Percentiles rank a stretch among this genome's conserved stretches.
Conservation (phyloP, 2,797 vertebrate species). For the Lithobates sylvaticus region DNA sequence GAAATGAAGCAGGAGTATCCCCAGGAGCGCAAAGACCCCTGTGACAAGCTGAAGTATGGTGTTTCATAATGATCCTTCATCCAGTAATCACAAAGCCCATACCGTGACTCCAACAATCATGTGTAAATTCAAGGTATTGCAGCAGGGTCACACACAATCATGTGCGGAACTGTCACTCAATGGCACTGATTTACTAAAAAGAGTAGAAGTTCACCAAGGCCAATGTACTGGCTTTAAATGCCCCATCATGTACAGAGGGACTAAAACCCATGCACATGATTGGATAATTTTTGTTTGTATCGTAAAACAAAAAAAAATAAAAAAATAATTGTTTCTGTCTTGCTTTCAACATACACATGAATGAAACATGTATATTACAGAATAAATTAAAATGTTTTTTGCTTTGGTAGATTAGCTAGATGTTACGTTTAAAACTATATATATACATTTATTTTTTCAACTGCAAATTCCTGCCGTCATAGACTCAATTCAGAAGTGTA, state of each 20-base stretch:
- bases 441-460: too few relatives aligned
- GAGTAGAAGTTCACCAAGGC: too few relatives aligned
- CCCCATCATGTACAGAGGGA: neutral
- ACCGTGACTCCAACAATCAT: neutral
- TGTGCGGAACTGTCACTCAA: neutral
- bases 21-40: neutral
- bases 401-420: too few relatives aligned
- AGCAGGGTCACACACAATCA: neutral
- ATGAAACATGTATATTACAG: too few relatives aligned
- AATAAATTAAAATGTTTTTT: too few relatives aligned
- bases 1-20: neutral
- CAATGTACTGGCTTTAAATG: neutral
- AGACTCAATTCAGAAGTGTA: too few relatives aligned
- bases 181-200: too few relatives aligned
- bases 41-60: neutral
- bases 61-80: neutral
- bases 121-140: neutral
- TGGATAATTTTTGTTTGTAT: neutral
- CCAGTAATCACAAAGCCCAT: neutral
- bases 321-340: too few relatives aligned
- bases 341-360: too few relatives aligned
- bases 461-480: too few relatives aligned
- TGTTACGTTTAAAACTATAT: too few relatives aligned
- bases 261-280: neutral
- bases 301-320: too few relatives aligned